Percentiles rank a stretch among this genome's conserved stretches.
These are phyloP conservation scores for Semotilus atromaculatus DNA, from an alignment of 2,797 vertebrate genomes.

Conservation along the genomic window DNA sequence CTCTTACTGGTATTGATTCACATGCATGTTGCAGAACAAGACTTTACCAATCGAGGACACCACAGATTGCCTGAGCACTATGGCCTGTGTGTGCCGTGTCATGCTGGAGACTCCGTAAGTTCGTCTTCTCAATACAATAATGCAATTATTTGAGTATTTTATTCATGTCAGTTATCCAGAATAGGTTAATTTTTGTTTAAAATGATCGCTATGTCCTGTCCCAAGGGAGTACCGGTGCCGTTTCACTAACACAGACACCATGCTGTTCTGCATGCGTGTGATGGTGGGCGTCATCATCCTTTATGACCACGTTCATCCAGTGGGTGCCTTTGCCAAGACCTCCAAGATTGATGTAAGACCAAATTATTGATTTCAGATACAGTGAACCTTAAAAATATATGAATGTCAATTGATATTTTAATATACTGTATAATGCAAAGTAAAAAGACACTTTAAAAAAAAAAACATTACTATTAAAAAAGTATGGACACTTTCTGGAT, in stretches of 20 bases:
- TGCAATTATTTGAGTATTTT: background rate
- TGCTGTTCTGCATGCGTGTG: slow-evolving; percentile 93
- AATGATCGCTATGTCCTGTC: background rate
- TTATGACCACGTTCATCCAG: slow-evolving; percentile 91
- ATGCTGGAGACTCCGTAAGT: slow-evolving; percentile 95
- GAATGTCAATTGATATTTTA: no score
- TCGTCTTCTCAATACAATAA: background rate
- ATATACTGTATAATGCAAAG: no score
- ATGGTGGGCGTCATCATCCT: slow-evolving; percentile 94
- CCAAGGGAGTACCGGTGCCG: slow-evolving; percentile 88
- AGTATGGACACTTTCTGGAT: background rate
- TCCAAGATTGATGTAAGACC: slow-evolving; percentile 90
- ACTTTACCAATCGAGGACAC: slow-evolving; percentile 92
- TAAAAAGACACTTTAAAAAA: background rate
- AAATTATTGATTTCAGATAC: background rate
- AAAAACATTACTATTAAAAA: background rate
- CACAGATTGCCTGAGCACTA: slow-evolving; percentile 92
- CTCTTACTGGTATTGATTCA: background rate
- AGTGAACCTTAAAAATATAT: background rate
- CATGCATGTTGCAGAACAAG: slow-evolving; percentile 82
- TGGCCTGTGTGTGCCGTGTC: slow-evolving; percentile 91
- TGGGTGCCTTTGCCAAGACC: slow-evolving; percentile 91
- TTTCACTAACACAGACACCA: slow-evolving; percentile 92
- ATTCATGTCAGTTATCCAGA: background rate
- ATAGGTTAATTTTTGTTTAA: background rate